These are phyloP conservation scores for Cephalopterus ornatus DNA, from an alignment of 2,113 vertebrate species.

Conservation along the genomic window DNA sequence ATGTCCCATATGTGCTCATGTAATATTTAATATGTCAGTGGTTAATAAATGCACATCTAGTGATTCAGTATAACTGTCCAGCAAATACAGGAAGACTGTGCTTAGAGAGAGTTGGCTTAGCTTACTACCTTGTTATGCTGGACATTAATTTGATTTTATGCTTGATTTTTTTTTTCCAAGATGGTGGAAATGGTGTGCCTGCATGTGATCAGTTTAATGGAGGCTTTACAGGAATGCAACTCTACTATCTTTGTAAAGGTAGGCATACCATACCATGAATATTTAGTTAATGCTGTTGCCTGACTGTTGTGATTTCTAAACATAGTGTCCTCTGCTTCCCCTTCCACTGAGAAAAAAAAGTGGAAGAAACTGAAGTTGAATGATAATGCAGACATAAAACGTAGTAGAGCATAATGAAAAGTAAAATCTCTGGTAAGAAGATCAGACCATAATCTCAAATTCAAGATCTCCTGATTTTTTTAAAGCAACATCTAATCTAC, in stretches of 20 bases:
- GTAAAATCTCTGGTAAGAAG: not conserved
- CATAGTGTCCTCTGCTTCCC: not conserved
- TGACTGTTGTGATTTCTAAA: not conserved
- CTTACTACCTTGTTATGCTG: not conserved
- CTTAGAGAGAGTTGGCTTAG: not conserved
- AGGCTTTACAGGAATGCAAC: conserved; percentile 97
- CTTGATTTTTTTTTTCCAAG: conserved; percentile 73
- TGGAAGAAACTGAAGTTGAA: not conserved
- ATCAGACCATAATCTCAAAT: not conserved
- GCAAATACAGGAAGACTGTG: not conserved
- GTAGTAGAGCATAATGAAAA: not conserved
- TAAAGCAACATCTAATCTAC: not conserved
- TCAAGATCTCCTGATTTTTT: not conserved
- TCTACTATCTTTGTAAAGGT: conserved; percentile 99
- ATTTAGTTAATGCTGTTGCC: not conserved
- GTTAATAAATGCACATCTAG: not conserved
- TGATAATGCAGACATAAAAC: not conserved
- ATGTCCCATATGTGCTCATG: not conserved
- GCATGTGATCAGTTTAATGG: conserved; percentile 98
- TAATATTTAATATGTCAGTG: not conserved
- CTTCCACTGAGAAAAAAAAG: not conserved
- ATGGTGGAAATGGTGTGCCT: conserved; percentile 99
- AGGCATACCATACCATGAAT: conserved; percentile 12
- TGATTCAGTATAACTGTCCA: not conserved
- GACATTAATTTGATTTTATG: not conserved